Conservation (phyloP, 2,113 vertebrate species). For the Urocolius indicus region DNA sequence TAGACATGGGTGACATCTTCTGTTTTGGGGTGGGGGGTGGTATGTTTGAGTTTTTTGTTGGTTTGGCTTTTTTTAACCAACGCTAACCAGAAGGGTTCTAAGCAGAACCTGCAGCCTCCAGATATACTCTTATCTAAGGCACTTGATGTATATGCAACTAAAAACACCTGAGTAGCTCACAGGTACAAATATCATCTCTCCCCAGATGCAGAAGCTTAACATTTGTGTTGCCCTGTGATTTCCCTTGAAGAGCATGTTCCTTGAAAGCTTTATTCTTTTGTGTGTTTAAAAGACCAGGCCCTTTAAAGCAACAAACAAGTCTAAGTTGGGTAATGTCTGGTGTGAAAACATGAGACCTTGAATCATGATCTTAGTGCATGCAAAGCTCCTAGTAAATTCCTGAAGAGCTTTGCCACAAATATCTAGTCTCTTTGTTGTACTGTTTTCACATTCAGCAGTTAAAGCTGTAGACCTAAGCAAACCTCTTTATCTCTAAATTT, state of each 20-base stretch:
- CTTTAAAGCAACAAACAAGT: neutral
- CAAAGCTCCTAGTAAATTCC: neutral
- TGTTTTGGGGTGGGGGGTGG: neutral
- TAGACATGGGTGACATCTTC: rapidly evolving
- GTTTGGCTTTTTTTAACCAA: rapidly evolving
- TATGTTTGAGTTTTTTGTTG: rapidly evolving
- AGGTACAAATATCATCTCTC: neutral
- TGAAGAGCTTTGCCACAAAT: neutral
- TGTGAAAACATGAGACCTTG: neutral
- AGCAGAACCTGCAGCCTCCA: neutral
- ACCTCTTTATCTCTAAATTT: neutral
- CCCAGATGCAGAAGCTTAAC: neutral
- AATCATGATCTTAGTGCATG: neutral
- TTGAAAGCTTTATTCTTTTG: neutral
- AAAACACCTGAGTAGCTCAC: neutral
- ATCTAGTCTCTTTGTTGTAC: neutral
- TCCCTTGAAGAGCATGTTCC: neutral
- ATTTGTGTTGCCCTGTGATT: neutral
- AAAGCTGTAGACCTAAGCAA: neutral
- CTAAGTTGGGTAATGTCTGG: neutral
- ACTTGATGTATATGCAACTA: neutral
- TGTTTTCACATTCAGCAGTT: neutral
- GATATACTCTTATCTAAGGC: neutral
- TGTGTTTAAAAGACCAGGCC: neutral
- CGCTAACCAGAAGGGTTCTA: neutral